Evolutionary conservation across 2,113 vertebrate genomes (phyloP).

Genomic region (Pogonocichla stellata): DNA sequence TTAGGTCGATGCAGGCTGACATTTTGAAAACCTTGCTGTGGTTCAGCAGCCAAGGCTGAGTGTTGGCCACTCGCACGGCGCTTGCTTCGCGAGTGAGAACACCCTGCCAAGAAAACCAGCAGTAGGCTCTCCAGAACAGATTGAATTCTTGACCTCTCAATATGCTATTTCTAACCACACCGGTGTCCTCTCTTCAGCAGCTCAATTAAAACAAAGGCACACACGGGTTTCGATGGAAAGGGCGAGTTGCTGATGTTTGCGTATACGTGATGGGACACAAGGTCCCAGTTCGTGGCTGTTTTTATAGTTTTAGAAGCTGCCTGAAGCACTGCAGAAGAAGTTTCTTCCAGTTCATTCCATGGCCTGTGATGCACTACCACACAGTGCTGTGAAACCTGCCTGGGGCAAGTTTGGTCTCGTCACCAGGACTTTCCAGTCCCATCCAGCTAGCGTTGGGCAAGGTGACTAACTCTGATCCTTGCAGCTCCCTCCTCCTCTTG

Average conservation of each 20-base stretch:
- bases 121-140: slow-evolving; percentile 45
- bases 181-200: neutral
- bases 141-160: slow-evolving; percentile 61
- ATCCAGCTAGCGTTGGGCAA: neutral
- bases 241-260: neutral
- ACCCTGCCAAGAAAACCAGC: slow-evolving; percentile 54
- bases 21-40: slow-evolving; percentile 44
- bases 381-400: neutral
- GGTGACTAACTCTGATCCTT: neutral
- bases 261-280: neutral
- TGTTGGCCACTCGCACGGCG: neutral
- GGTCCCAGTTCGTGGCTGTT: neutral
- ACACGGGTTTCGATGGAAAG: neutral
- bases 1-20: slow-evolving; percentile 5
- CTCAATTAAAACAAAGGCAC: slow-evolving; percentile 23
- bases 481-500: neutral
- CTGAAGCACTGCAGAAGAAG: neutral
- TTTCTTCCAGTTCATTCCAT: neutral
- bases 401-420: neutral
- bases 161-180: slow-evolving; percentile 33
- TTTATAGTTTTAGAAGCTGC: neutral
- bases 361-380: neutral
- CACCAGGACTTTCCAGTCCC: neutral
- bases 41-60: slow-evolving; percentile 31
- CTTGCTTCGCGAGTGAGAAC: neutral